These are phyloP conservation scores for Tetramorium simillimum DNA, from an alignment of 1,140 invertebrate genomes.

Conservation along the genomic window DNA sequence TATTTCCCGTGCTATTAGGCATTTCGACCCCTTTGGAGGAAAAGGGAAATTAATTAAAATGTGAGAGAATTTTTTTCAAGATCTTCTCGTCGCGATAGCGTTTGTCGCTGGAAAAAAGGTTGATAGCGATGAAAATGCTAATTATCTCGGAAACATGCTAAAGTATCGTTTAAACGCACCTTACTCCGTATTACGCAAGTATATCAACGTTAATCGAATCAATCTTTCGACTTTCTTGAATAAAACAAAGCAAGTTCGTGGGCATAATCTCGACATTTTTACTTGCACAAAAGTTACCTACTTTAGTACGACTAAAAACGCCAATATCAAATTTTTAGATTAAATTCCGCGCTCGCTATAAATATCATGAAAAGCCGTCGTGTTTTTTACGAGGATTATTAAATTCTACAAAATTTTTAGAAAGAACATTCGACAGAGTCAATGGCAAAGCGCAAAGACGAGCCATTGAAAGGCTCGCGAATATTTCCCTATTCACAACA, in stretches of 20 bases:
- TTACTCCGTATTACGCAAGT: neutral
- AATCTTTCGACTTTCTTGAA: neutral
- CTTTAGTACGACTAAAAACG: neutral
- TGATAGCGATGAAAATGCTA: constrained; percentile 5
- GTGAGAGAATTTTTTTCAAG: constrained; percentile 14
- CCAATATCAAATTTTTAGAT: constrained; percentile 1
- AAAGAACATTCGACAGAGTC: neutral
- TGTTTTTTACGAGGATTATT: neutral
- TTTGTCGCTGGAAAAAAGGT: neutral
- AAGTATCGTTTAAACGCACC: constrained; percentile 8
- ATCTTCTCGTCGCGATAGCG: neutral
- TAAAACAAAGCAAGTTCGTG: neutral
- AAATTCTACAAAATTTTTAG: neutral
- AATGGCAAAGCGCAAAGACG: neutral
- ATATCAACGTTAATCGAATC: neutral
- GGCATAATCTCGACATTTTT: neutral
- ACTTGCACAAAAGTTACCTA: neutral
- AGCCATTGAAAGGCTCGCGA: neutral
- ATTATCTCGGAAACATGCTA: neutral
- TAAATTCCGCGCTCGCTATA: neutral
- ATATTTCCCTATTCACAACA: neutral
- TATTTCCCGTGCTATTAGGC: constrained; percentile 18
- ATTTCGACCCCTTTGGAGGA: constrained; percentile 2
- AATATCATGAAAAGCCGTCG: neutral
- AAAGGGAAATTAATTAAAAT: constrained; percentile 1